Conservation (phyloP, 1,140 invertebrate genomes). For the Babylonia areolata region DNA sequence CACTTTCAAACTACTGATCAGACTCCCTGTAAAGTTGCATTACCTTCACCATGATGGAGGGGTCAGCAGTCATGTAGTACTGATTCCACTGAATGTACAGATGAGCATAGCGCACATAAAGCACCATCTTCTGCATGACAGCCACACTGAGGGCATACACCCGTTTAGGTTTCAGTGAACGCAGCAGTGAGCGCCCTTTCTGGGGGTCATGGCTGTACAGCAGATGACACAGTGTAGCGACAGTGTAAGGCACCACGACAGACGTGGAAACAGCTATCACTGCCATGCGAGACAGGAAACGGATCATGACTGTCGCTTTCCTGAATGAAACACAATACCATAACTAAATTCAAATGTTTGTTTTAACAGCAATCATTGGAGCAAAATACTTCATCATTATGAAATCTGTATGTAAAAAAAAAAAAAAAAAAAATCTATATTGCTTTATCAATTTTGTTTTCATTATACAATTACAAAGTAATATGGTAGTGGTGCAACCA, state of each 20-base stretch:
- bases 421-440: too few relatives aligned
- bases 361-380: too few relatives aligned
- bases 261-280: slow-evolving; percentile 54
- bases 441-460: too few relatives aligned
- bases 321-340: slow-evolving; percentile 21
- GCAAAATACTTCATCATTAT: too few relatives aligned
- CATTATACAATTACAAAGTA: too few relatives aligned
- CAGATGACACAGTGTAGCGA: slow-evolving; percentile 66
- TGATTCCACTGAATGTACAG: slow-evolving; percentile 65
- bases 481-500: too few relatives aligned
- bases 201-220: slow-evolving; percentile 68
- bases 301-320: slow-evolving; percentile 40
- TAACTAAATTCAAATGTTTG: background rate
- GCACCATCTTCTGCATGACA: slow-evolving; percentile 62
- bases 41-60: slow-evolving; percentile 67
- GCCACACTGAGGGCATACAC: slow-evolving; percentile 70
- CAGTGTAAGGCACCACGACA: slow-evolving; percentile 68
- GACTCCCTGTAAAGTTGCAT: too few relatives aligned
- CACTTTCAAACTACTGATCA: too few relatives aligned
- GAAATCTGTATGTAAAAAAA: too few relatives aligned
- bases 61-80: slow-evolving; percentile 64
- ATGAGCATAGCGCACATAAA: slow-evolving; percentile 57
- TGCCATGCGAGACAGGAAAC: slow-evolving; percentile 41
- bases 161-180: slow-evolving; percentile 70
- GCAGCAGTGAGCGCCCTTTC: slow-evolving; percentile 50